A percentile compares a stretch with the other conserved stretches of the same genome.
Conservation (phyloP, 2,888 invertebrate genomes). For the Onchidella celtica region DNA sequence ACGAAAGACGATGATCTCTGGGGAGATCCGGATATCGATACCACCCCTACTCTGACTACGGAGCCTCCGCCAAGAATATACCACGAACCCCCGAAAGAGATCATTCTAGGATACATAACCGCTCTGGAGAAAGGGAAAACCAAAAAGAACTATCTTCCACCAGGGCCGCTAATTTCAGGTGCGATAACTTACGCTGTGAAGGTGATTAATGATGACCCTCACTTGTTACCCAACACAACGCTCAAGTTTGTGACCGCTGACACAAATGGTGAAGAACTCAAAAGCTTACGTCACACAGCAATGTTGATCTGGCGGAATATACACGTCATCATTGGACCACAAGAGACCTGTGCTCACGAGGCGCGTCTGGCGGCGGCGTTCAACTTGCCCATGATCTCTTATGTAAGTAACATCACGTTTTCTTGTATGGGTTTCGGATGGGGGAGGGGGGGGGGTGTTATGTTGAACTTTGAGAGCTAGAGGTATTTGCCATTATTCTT, state of each 20-base stretch:
- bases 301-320: slow-evolving; percentile 89
- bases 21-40: background rate
- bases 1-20: too few species aligned
- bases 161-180: slow-evolving; percentile 88
- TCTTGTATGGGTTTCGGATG: too few species aligned
- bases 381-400: slow-evolving; percentile 97
- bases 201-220: slow-evolving; percentile 84
- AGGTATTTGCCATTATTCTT: too few species aligned
- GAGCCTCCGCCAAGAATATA: background rate
- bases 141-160: slow-evolving; percentile 85
- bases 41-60: background rate
- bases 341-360: slow-evolving; percentile 94
- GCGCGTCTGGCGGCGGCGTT: slow-evolving; percentile 96
- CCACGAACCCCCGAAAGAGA: slow-evolving; percentile 52
- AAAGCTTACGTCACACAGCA: slow-evolving; percentile 92
- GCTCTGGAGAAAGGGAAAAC: slow-evolving; percentile 58
- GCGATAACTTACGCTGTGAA: slow-evolving; percentile 93
- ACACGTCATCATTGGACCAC: slow-evolving; percentile 93
- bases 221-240: slow-evolving; percentile 85
- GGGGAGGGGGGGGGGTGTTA: too few species aligned
- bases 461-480: too few species aligned
- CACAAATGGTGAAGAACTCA: slow-evolving; percentile 93
- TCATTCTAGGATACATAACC: slow-evolving; percentile 71
- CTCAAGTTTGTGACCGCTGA: slow-evolving; percentile 92
- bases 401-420: too few species aligned